Evolutionary conservation across 2,888 invertebrate species (phyloP).

Genomic region (Arrhopalites spinosus): DNA sequence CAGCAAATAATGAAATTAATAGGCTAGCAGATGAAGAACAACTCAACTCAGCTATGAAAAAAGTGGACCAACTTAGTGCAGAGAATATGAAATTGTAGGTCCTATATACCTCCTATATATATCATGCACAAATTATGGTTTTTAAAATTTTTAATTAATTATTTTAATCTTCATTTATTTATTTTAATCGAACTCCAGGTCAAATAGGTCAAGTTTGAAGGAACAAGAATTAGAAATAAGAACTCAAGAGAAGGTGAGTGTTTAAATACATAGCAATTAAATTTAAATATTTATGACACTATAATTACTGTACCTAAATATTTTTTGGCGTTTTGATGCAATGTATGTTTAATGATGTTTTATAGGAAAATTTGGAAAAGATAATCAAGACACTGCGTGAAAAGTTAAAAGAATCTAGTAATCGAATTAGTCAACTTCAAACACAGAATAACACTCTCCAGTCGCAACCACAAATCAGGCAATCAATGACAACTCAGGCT

Average conservation of each 20-base stretch:
- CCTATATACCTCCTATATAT: too few relatives aligned
- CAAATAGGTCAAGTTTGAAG: conserved; percentile 82
- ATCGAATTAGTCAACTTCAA: conserved; percentile 45
- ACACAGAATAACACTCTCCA: conserved; percentile 15
- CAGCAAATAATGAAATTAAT: background rate
- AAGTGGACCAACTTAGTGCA: conserved; percentile 84
- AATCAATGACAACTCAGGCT: background rate
- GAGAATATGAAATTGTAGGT: conserved; percentile 87
- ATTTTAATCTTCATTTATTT: too few relatives aligned
- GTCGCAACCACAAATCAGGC: background rate
- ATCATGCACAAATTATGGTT: too few relatives aligned
- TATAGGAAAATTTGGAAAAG: conserved; percentile 34
- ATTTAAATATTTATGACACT: too few relatives aligned
- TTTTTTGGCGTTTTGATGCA: too few relatives aligned
- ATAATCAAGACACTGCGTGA: conserved; percentile 34
- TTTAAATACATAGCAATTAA: too few relatives aligned
- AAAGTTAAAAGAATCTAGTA: conserved; percentile 32
- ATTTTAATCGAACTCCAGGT: too few relatives aligned
- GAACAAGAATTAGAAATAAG: conserved; percentile 90
- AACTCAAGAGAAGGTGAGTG: conserved; percentile 76
- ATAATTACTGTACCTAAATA: background rate
- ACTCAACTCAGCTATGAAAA: conserved; percentile 80
- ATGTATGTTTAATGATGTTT: background rate
- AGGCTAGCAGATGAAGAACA: conserved; percentile 90
- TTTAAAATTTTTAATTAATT: too few relatives aligned